phyloP scores from a whole-genome alignment of 2,888 invertebrate species.

The Steinernema carpocapsae region DNA sequence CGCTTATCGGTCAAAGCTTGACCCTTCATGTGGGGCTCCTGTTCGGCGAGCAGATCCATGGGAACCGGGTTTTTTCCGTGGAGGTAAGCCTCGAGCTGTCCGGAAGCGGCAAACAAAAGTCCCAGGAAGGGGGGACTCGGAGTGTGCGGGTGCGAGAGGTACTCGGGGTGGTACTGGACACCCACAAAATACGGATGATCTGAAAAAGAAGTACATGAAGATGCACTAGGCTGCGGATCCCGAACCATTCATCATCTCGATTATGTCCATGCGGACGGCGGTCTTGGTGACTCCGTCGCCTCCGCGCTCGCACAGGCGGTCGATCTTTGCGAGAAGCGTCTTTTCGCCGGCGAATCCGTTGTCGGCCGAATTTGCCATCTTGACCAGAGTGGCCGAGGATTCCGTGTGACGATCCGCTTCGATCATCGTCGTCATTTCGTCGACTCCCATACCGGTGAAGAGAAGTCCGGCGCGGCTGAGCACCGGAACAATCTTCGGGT shows the following conservation, averaged over 20 bases:
- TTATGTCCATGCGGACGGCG: slow-evolving; percentile 43
- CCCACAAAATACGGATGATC: slow-evolving; percentile 89
- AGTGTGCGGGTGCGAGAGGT: slow-evolving; percentile 77
- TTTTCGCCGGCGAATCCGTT: slow-evolving; percentile 7
- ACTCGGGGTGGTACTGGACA: slow-evolving; percentile 97
- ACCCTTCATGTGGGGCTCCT: no score
- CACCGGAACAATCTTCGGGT: slow-evolving; percentile 80
- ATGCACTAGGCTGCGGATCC: no score
- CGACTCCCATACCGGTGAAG: slow-evolving; percentile 71
- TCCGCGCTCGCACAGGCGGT: slow-evolving; percentile 1
- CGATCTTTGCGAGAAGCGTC: slow-evolving; percentile 9
- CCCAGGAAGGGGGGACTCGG: slow-evolving; percentile 89
- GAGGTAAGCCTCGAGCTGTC: slow-evolving; percentile 76
- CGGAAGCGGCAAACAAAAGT: slow-evolving; percentile 84
- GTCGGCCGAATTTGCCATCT: slow-evolving; percentile 46
- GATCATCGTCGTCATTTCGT: slow-evolving; percentile 24
- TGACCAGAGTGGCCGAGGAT: slow-evolving; percentile 53
- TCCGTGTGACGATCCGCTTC: slow-evolving; percentile 43
- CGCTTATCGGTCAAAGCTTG: no score
- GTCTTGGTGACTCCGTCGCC: slow-evolving; percentile 11
- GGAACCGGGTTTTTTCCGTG: slow-evolving; percentile 23
- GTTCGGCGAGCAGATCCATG: slow-evolving; percentile 21
- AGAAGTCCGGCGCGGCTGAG: slow-evolving; percentile 82
- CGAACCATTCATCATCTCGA: slow-evolving; percentile 42
- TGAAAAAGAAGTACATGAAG: slow-evolving; percentile 44